Evolutionary conservation across 2,888 invertebrate species (phyloP).

Genomic region (Empis livida): DNA sequence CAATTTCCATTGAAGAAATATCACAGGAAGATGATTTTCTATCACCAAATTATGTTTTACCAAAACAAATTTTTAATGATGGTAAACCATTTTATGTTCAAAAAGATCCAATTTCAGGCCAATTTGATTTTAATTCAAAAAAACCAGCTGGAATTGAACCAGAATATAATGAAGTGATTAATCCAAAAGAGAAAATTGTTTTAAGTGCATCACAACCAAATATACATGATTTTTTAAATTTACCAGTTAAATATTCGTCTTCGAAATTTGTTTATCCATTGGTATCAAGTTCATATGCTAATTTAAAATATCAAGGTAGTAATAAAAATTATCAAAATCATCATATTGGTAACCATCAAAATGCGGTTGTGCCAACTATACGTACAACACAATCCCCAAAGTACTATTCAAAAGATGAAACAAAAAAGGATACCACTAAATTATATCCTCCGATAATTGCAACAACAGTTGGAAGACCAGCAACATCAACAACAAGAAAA

Average conservation of each 20-base stretch:
- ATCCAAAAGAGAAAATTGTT: constrained; percentile 43
- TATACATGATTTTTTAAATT: constrained; percentile 53
- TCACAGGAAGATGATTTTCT: constrained; percentile 25
- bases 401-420: constrained; percentile 17
- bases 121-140: constrained; percentile 46
- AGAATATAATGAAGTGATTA: constrained; percentile 30
- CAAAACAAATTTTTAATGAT: constrained; percentile 49
- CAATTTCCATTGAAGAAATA: constrained; percentile 1
- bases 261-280: constrained; percentile 55
- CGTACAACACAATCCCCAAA: constrained; percentile 21
- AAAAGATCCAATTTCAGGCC: constrained; percentile 53
- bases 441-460: constrained; percentile 16
- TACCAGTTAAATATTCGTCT: constrained; percentile 53
- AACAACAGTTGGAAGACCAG: constrained; percentile 12
- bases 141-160: constrained; percentile 36
- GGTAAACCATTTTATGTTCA: constrained; percentile 57
- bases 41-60: constrained; percentile 31
- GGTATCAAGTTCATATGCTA: constrained; percentile 58
- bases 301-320: constrained; percentile 55
- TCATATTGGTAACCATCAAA: constrained; percentile 27
- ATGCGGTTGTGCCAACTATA: constrained; percentile 22
- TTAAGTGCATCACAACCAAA: constrained; percentile 47
- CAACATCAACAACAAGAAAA: constrained; percentile 7
- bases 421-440: constrained; percentile 13
- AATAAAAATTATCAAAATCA: constrained; percentile 34